phyloP scores from a whole-genome alignment of 2,113 vertebrate genomes.

The Arizona elegans region DNA sequence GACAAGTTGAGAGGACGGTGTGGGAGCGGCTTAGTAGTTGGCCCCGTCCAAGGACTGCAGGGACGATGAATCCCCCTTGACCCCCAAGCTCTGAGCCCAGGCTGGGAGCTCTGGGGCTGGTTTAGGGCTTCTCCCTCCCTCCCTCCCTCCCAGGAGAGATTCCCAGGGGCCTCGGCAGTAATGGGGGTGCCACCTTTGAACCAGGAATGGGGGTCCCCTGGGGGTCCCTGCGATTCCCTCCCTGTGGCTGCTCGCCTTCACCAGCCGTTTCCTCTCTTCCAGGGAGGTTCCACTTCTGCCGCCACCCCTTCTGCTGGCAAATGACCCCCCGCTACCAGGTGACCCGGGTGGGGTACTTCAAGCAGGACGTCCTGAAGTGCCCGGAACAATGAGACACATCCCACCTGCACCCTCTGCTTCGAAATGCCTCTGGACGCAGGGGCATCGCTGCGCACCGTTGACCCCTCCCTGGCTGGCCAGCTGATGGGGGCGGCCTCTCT shows the following conservation, averaged over 20 bases:
- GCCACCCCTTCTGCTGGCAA: conserved; percentile 77
- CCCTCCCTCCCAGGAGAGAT: neutral
- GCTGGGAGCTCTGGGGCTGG: too few relatives aligned
- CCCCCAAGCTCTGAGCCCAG: too few relatives aligned
- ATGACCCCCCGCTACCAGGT: conserved; percentile 72
- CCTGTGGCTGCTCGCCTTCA: neutral
- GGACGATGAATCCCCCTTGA: too few relatives aligned
- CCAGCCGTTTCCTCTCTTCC: neutral
- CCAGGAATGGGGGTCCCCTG: neutral
- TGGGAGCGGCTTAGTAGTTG: too few relatives aligned
- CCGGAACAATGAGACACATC: conserved; percentile 31
- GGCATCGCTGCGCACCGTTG: neutral
- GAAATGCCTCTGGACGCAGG: neutral
- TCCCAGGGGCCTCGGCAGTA: too few relatives aligned
- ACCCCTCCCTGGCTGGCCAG: neutral
- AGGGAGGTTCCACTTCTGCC: conserved; percentile 77
- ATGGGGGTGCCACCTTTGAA: too few relatives aligned
- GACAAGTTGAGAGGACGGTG: too few relatives aligned
- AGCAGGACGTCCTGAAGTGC: conserved; percentile 77
- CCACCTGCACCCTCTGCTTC: neutral
- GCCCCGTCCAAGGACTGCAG: too few relatives aligned
- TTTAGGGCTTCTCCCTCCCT: too few relatives aligned
- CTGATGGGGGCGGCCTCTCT: neutral
- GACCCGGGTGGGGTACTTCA: conserved; percentile 77
- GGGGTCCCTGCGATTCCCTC: neutral